Conservation (phyloP, 2,797 vertebrate species). For the Cyclura pinguis region DNA sequence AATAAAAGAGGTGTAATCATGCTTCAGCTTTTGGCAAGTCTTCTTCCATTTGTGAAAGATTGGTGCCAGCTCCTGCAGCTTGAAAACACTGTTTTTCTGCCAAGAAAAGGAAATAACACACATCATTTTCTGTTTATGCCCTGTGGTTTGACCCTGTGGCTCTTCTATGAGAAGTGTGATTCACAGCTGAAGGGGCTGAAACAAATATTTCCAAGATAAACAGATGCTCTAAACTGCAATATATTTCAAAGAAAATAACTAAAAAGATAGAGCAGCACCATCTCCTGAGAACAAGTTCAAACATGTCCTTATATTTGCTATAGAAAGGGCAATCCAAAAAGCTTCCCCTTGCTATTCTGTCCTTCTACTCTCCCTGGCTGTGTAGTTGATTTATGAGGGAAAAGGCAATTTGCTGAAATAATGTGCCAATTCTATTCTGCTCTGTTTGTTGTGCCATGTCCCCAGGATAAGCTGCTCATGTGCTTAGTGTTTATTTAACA, state of each 20-base stretch:
- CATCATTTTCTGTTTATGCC: conserved; percentile 24
- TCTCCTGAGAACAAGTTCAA: conserved; percentile 17
- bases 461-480: neutral
- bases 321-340: neutral
- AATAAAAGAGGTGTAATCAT: conserved; percentile 36
- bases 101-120: conserved; percentile 19
- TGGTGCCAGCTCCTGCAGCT: conserved; percentile 34
- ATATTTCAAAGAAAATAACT: neutral
- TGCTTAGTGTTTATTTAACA: neutral
- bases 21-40: conserved; percentile 41
- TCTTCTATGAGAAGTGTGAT: neutral
- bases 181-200: neutral
- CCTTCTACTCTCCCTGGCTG: neutral
- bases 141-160: conserved; percentile 17
- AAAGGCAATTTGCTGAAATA: neutral
- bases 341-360: conserved; percentile 5
- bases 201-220: conserved; percentile 27
- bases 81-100: neutral
- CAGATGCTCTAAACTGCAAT: conserved; percentile 10
- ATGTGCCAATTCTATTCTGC: neutral
- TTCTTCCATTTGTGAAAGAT: conserved; percentile 20
- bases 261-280: neutral
- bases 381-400: neutral
- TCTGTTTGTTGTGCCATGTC: neutral
- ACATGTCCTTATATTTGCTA: neutral